Conservation (phyloP, 2,113 vertebrate genomes). For the Nothocercus julius region DNA sequence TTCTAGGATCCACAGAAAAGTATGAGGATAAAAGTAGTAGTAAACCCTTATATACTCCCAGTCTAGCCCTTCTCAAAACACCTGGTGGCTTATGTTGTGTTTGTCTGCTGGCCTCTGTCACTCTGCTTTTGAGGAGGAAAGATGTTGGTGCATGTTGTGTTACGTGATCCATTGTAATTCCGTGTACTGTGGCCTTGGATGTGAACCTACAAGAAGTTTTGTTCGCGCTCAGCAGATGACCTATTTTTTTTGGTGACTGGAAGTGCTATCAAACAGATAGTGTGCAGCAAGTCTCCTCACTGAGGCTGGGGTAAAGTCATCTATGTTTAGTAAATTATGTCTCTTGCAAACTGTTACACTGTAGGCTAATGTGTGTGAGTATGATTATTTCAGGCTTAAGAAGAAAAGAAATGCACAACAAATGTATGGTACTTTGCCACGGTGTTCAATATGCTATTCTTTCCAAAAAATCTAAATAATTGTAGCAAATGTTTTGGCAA, state of each 20-base stretch:
- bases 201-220: background rate
- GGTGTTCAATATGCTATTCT: background rate
- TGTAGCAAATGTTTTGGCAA: background rate
- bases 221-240: background rate
- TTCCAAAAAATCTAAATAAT: background rate
- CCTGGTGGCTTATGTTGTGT: background rate
- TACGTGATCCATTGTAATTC: background rate
- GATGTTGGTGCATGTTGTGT: background rate
- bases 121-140: background rate
- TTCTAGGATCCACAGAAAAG: background rate
- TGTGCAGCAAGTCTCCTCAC: background rate
- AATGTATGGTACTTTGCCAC: background rate
- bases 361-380: background rate
- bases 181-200: background rate
- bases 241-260: background rate
- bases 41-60: background rate
- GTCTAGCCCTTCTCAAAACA: background rate
- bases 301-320: background rate
- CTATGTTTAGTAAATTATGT: background rate
- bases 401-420: background rate
- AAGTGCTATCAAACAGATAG: background rate
- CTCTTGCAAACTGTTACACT: background rate
- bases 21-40: background rate
- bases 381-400: background rate
- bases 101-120: constrained; percentile 8